phyloP scores from a whole-genome alignment of 1,140 invertebrate species.

The Sesamia nonagrioides region DNA sequence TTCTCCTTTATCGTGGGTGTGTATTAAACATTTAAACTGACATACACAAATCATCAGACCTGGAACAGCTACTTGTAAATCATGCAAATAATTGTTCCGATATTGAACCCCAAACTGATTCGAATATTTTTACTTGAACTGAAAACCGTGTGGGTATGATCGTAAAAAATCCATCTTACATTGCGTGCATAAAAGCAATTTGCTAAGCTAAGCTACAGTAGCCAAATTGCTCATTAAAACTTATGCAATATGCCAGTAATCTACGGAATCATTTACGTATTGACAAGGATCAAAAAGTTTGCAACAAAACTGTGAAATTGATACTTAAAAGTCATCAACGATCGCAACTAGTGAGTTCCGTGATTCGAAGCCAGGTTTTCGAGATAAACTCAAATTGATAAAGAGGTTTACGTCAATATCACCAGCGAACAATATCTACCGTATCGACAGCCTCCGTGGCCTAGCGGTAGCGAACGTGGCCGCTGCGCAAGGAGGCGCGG shows the following conservation, averaged over 20 bases:
- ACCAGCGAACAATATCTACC: background rate
- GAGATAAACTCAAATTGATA: too few species aligned
- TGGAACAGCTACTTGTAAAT: too few species aligned
- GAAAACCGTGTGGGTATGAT: background rate
- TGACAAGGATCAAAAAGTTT: slow-evolving; percentile 21
- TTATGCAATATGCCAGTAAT: slow-evolving; percentile 16
- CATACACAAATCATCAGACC: too few species aligned
- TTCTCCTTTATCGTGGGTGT: too few species aligned
- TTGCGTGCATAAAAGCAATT: slow-evolving; percentile 48
- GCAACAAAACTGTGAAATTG: slow-evolving; percentile 4
- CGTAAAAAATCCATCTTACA: background rate
- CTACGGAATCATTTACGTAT: background rate
- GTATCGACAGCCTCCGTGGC: too few species aligned
- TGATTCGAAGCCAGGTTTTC: background rate
- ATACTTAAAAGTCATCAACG: slow-evolving; percentile 6
- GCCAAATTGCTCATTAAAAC: slow-evolving; percentile 54
- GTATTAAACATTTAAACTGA: too few species aligned
- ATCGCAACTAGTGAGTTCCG: background rate
- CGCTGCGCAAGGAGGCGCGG: too few species aligned
- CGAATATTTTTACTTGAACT: too few species aligned
- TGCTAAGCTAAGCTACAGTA: slow-evolving; percentile 24
- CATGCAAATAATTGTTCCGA: too few species aligned
- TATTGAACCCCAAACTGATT: too few species aligned
- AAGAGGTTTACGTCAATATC: too few species aligned
- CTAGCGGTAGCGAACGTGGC: too few species aligned